Evolutionary conservation across 2,888 invertebrate genomes (phyloP).

Genomic region (Saturnia japonica): DNA sequence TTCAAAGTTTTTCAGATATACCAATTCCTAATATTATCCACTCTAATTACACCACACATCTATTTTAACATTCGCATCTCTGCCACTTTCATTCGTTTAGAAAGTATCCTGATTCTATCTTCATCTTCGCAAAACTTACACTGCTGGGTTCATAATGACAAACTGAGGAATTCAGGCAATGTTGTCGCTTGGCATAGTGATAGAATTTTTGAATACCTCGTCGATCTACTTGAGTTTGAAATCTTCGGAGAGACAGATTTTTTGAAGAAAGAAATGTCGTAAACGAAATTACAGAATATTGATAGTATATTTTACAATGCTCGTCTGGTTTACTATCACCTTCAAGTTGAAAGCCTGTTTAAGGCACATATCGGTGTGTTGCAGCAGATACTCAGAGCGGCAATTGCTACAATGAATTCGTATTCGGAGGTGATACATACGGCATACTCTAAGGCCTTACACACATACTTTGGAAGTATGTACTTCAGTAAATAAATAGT

Average conservation of each 20-base stretch:
- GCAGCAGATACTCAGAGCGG: background rate
- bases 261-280: background rate
- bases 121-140: background rate
- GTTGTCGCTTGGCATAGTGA: background rate
- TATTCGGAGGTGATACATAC: slow-evolving; percentile 6
- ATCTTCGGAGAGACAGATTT: background rate
- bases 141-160: background rate
- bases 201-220: background rate
- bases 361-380: too few species aligned
- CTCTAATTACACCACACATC: too few species aligned
- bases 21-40: too few species aligned
- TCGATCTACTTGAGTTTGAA: background rate
- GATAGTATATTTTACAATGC: too few species aligned
- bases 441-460: background rate
- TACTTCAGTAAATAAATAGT: background rate
- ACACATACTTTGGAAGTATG: too few species aligned
- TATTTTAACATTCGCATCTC: too few species aligned
- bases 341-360: too few species aligned
- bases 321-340: too few species aligned
- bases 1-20: too few species aligned
- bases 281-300: background rate
- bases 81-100: background rate
- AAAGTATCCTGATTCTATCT: too few species aligned
- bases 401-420: background rate
- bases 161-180: background rate